phyloP scores from a whole-genome alignment of 2,888 invertebrate genomes.

The Harpagoxenus sublaevis region DNA sequence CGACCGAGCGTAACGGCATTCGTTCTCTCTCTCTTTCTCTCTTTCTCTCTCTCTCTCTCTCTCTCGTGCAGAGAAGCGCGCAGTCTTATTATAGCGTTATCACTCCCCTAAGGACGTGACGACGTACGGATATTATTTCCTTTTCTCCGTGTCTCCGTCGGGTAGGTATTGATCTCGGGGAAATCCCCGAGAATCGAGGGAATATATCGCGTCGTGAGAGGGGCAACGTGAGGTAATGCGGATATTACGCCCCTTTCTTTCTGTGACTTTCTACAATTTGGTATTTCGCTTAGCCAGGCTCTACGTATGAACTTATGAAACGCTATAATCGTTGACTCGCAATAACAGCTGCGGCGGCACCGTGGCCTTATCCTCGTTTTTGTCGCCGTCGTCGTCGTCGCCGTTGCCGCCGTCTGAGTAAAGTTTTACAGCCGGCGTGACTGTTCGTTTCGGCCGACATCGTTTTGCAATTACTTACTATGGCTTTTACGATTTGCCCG shows the following conservation, averaged over 20 bases:
- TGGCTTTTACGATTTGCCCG: slow-evolving; percentile 46
- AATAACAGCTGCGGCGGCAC: slow-evolving; percentile 31
- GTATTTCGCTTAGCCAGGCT: slow-evolving; percentile 33
- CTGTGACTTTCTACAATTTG: slow-evolving; percentile 32
- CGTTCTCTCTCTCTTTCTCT: background rate
- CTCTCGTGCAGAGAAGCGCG: background rate
- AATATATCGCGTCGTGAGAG: slow-evolving; percentile 37
- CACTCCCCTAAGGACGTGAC: slow-evolving; percentile 43
- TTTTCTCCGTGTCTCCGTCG: slow-evolving; percentile 46
- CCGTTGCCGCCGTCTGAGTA: background rate
- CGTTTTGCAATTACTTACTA: slow-evolving; percentile 49
- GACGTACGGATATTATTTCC: slow-evolving; percentile 52
- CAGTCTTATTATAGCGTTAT: slow-evolving; percentile 50
- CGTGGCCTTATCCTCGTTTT: background rate
- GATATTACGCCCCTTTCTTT: slow-evolving; percentile 45
- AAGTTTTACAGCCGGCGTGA: slow-evolving; percentile 41
- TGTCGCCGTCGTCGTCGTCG: background rate
- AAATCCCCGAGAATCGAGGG: slow-evolving; percentile 44
- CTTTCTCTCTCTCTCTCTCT: background rate
- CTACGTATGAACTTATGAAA: slow-evolving; percentile 45
- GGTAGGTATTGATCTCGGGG: slow-evolving; percentile 50
- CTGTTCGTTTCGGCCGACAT: slow-evolving; percentile 35
- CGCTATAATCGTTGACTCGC: slow-evolving; percentile 48
- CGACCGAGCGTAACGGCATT: slow-evolving; percentile 25
- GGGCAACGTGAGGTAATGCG: slow-evolving; percentile 34